phyloP scores from a whole-genome alignment of 2,797 vertebrate genomes.

The Hydrolagus colliei region DNA sequence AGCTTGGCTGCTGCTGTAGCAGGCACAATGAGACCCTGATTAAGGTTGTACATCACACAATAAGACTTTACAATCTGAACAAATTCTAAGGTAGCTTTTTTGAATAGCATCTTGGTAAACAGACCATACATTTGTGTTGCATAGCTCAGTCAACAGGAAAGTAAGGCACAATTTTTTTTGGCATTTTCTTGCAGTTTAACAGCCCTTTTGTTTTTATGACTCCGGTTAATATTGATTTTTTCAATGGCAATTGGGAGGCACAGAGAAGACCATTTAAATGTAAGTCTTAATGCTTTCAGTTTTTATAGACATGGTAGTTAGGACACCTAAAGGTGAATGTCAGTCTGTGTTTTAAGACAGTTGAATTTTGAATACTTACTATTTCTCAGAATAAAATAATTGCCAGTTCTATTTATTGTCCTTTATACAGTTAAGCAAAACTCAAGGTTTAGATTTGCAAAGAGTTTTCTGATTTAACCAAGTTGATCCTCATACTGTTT shows the following conservation, averaged over 20 bases:
- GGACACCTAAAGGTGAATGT: conserved; percentile 1
- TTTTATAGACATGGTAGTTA: not conserved
- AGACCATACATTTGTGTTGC: conserved; percentile 69
- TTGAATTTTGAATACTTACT: conserved; percentile 10
- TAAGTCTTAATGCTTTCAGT: not conserved
- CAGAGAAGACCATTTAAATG: conserved; percentile 16
- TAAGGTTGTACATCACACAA: not conserved
- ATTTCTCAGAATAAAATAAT: not conserved
- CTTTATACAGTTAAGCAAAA: not conserved
- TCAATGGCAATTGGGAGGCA: not conserved
- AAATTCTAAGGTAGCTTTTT: conserved; percentile 13
- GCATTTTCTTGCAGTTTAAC: conserved; percentile 56
- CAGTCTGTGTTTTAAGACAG: conserved; percentile 21
- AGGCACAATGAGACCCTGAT: not conserved
- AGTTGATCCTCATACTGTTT: conserved; percentile 97
- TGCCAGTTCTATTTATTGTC: not conserved
- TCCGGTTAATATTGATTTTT: not conserved
- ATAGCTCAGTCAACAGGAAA: conserved; percentile 92
- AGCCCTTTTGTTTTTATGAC: not conserved
- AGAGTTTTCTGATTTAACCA: conserved; percentile 53
- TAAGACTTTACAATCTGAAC: conserved; percentile 16
- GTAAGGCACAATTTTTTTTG: conserved; percentile 87
- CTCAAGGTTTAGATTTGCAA: not conserved
- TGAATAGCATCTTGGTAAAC: conserved; percentile 59
- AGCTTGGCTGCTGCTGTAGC: conserved; percentile 22